A percentile compares a stretch with the other conserved stretches of the same genome.
Evolutionary conservation across 1,140 invertebrate genomes (phyloP).

Genomic region (Polypedilum vanderplanki): DNA sequence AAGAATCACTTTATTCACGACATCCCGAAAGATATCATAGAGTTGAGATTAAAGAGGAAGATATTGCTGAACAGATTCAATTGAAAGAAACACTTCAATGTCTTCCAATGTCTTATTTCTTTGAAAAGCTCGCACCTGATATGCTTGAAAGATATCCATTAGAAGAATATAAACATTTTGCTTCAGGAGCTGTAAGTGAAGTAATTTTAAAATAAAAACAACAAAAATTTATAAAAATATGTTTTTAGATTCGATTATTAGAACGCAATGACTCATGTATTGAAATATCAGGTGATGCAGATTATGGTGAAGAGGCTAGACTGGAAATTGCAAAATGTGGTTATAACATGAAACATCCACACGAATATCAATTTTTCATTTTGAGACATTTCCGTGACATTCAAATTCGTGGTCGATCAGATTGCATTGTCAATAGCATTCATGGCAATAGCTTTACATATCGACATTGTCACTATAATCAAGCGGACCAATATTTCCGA

Average conservation of each 20-base stretch:
- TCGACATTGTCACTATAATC: neutral
- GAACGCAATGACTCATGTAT: neutral
- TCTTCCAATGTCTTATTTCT: neutral
- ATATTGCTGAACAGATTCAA: conserved; percentile 56
- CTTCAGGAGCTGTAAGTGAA: neutral
- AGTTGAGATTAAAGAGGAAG: conserved; percentile 64
- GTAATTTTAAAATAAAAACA: neutral
- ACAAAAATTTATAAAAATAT: neutral
- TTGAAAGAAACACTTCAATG: neutral
- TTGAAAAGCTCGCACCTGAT: neutral
- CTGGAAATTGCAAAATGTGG: neutral
- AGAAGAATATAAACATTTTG: conserved; percentile 1
- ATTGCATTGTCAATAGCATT: neutral
- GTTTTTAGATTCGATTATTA: neutral
- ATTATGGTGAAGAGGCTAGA: neutral
- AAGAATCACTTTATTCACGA: conserved; percentile 62
- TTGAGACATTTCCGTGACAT: conserved; percentile 2
- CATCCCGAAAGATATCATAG: conserved; percentile 52
- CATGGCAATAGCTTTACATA: neutral
- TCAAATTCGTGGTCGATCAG: neutral
- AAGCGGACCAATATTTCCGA: neutral
- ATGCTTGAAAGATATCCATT: conserved; percentile 11
- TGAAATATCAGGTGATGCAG: neutral
- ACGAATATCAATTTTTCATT: conserved; percentile 6
- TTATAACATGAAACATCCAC: neutral